A percentile compares a stretch with the other conserved stretches of the same genome.
Conservation (phyloP, 2,888 invertebrate genomes). For the Netelia virgata region DNA sequence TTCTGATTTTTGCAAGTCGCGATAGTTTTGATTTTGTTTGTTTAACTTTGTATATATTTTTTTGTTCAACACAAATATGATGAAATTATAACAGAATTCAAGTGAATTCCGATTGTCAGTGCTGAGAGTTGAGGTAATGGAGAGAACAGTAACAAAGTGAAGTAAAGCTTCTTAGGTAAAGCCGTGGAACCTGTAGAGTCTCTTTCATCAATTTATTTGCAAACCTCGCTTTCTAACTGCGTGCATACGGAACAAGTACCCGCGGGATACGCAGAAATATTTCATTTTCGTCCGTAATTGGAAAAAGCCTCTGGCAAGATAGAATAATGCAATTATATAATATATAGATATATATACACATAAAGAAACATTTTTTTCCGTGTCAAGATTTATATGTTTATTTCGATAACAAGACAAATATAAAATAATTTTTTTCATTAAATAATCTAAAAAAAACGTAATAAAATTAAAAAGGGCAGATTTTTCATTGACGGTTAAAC, state of each 20-base stretch:
- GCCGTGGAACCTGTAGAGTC: background rate
- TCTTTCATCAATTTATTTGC: constrained; percentile 16
- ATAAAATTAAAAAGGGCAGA: no score
- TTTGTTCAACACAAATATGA: no score
- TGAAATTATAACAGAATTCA: background rate
- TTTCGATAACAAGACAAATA: no score
- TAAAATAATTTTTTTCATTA: no score
- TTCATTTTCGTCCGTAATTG: constrained; percentile 31
- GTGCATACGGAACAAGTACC: constrained; percentile 3
- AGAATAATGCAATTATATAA: background rate
- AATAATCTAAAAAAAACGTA: no score
- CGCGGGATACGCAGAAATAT: background rate
- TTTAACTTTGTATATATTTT: no score
- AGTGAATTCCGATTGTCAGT: background rate
- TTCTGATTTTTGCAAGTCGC: no score
- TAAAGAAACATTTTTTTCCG: no score
- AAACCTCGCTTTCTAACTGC: constrained; percentile 17
- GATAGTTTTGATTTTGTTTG: no score
- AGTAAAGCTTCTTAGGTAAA: constrained; percentile 16
- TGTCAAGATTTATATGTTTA: no score
- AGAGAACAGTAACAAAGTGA: background rate
- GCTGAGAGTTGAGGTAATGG: background rate
- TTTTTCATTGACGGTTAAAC: no score
- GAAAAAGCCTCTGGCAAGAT: constrained; percentile 6
- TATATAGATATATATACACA: background rate